Percentiles rank a stretch among this genome's conserved stretches.
Conservation (phyloP, 1,140 invertebrate genomes). For the Drosophila sucinea region DNA sequence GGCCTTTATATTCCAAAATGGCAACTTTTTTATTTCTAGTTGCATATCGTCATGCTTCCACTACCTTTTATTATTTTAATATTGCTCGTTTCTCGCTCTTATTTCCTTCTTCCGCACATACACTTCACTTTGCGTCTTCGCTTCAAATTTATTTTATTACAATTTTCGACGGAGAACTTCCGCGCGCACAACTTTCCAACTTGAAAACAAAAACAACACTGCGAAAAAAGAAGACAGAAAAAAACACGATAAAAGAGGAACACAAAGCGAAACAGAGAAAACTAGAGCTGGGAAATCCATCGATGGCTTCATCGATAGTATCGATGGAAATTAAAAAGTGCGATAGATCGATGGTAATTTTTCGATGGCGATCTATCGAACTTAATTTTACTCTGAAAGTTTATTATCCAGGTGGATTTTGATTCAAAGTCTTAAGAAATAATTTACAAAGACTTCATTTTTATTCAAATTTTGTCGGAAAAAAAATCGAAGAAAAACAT, state of each 20-base stretch:
- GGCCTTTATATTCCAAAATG: not conserved
- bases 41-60: not conserved
- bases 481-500: too few relatives aligned
- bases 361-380: too few relatives aligned
- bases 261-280: too few relatives aligned
- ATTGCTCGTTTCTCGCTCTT: not conserved
- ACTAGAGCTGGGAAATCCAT: too few relatives aligned
- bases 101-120: not conserved
- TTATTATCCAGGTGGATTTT: too few relatives aligned
- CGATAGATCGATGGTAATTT: too few relatives aligned
- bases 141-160: not conserved
- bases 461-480: too few relatives aligned
- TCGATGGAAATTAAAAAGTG: too few relatives aligned
- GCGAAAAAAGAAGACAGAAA: not conserved
- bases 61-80: not conserved
- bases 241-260: not conserved
- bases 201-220: conserved; percentile 7
- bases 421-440: too few relatives aligned
- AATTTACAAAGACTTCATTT: too few relatives aligned
- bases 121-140: conserved; percentile 4
- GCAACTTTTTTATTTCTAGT: not conserved
- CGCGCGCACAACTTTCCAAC: not conserved
- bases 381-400: too few relatives aligned
- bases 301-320: too few relatives aligned
- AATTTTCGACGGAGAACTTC: not conserved